Evolutionary conservation across 2,888 invertebrate genomes (phyloP), one percentile per base, ranked within the genome.

Genomic region (Drosophila kuntzei): DNA sequence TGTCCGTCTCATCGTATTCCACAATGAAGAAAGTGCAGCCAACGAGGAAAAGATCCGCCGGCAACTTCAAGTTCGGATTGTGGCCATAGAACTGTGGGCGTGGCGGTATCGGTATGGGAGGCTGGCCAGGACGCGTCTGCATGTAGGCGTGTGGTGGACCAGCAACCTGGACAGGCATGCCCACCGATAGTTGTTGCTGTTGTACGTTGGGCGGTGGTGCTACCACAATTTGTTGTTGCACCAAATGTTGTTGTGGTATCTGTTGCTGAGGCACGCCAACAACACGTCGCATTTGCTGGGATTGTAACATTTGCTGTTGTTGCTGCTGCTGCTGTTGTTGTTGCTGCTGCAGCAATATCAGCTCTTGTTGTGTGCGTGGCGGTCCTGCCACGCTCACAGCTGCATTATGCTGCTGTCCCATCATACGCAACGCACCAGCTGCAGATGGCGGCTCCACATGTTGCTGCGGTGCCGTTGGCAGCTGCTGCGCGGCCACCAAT

Each of bases 11-110:
- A 72, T 96, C 96, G 89, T 97, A 97, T 87, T 97, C 97, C 76
- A 96, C 95, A 72, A 97, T 96, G 71, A 96, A 96, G 91, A 99
- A 99, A 34, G 98, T 96, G 91, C 98, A 99, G 7, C 98, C 99
- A 32, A 98, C 93, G 46, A 99, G 93, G 92, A 98, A 98, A 58
- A 98, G 93, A 84, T 98, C 97, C 0, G 96, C 95, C 9, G 98
- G 98, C 75, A 97, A 93, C 93, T 97, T 97, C 47, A 98, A 93
- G 91, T 96, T 96, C 11, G 97, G 97, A 93, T 98, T 98, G 93
- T 98, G 98, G 0, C 98, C 98, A 92, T 97, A 97, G 92, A 97
- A 98, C 87, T 97, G 96, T 12, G 95, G 95, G 12, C 95, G 94
- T 1, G 95, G 94, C 8, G 92, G 91, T 77, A 92, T 91, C 18